Base-by-base conservation (phyloP, 2,113 vertebrate species). In the Pleuronectes platessa region DNA sequence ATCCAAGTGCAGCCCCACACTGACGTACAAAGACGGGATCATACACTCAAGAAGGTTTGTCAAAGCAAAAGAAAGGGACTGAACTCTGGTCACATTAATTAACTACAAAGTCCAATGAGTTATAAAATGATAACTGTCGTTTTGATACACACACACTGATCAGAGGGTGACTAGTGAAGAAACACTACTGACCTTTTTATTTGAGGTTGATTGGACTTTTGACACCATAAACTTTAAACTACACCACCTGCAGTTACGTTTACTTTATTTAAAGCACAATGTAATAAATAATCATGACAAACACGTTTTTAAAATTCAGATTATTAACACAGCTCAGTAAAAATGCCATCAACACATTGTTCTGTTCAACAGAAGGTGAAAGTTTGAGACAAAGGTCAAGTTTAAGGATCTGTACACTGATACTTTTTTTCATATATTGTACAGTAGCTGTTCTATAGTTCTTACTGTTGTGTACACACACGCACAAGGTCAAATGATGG, bases 1-100 rank as follows among this genome's bases (percentile, higher is more conserved):
- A 54, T 54, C 51, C 14, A n/a, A 21, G 51, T 9, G 2, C 6
- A n/a, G 18, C 9, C 9, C 20, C 20, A 54, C 20, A 20, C 15
- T 51, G 49, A 14, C 45, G 11, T 15, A 15, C 10, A 53, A 20
- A 53, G 18, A 53, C 51, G 10, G 2, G 51, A 54, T 54, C 51
- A 20, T 10, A 17, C 6, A 21, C 51, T n/a, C 17, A 51, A 51
- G 12, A 4, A 8, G 47, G 18, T 17, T 51, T 51, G 47, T 51
- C 47, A 51, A 2, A 51, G 47, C 13, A 47, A 47, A 12, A 15
- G 31, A 9, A 37, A 37, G 9, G 35, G 15, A 49, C 45, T 74
- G 71, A 78, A 78, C 76, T 79, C 37, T 82, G 70, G 6, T 10
- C 60, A 18, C 49, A 64, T 61, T 64, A 74, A 73, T 12, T 11